Base-by-base conservation (phyloP, 2,113 vertebrate genomes). In the Oryzias woworae region DNA sequence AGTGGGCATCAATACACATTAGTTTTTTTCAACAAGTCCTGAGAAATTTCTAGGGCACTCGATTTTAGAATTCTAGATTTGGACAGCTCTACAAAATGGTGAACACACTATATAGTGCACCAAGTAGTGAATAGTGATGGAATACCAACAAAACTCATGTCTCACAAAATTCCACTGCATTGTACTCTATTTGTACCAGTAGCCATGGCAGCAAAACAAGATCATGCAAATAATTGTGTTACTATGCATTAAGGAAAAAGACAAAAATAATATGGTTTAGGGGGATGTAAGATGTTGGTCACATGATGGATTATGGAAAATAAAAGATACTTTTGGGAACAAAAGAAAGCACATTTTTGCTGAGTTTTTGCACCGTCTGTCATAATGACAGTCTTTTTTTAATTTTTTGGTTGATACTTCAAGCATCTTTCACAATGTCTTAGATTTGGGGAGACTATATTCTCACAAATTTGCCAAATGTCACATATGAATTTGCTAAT, bases 401-500 rank as follows among this genome's bases (percentile, higher is more conserved):
- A 59, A 68, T 44, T 56, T 56, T 66, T 62, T 59, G 59, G 72
- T 64, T 7, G 24, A 66, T 64, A 53, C 47, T 53, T 60, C 41
- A 60, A 44, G 62, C 73, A 64, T 58, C 54, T 68, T 74, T 70
- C 69, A 58, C 53, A 77, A 71, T 70, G 62, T 53, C 66, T 66
- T 49, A 58, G 70, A 56, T 80, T 86, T 79, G 83, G 74, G 23
- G 68, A 61, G 82, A 78, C 69, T 72, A 60, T 66, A 64, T 43
- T 75, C 66, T 64, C 71, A 76, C 76, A 55, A 80, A 83, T 7
- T 36, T 53, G 28, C 78, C 62, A 75, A 80, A 68, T 85, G 64
- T 80, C 53, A 58, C 45, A 64, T 75, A 85, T 78, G 58, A 77
- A 78, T 80, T 80, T 77, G 58, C 69, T 80, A 80, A 81, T 78